Evolutionary conservation across 2,113 vertebrate species (phyloP).

Genomic region (Gnathonemus echidnorhynchus): DNA sequence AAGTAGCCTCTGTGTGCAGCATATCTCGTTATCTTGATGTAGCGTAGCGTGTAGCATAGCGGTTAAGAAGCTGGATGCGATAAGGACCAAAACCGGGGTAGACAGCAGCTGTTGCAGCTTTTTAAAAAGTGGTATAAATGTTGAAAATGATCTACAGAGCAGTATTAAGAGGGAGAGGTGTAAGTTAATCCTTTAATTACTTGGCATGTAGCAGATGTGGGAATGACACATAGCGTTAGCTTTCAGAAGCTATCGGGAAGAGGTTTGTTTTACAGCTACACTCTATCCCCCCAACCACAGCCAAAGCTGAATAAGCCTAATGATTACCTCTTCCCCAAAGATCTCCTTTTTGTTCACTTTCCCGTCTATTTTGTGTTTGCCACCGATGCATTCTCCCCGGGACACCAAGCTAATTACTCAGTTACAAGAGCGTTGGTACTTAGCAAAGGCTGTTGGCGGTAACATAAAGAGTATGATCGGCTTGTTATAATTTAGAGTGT

Average conservation of each 20-base stretch:
- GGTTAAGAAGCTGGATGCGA: not conserved
- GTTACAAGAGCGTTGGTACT: not conserved
- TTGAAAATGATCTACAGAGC: not conserved
- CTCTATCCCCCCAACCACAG: not conserved
- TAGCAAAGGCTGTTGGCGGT: not conserved
- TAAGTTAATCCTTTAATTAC: not conserved
- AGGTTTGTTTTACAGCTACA: not conserved
- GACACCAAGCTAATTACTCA: conserved; percentile 2
- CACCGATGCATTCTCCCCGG: not conserved
- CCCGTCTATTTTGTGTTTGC: not conserved
- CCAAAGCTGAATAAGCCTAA: not conserved
- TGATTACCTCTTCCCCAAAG: not conserved
- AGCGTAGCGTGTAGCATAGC: not conserved
- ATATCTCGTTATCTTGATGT: not conserved
- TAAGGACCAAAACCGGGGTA: not conserved
- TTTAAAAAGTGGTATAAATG: not conserved
- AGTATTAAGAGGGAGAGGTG: not conserved
- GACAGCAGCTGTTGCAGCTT: not conserved
- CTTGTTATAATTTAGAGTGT: not conserved
- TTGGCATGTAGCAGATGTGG: not conserved
- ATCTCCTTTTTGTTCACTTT: conserved; percentile 1
- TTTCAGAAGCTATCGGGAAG: not conserved
- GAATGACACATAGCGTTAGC: not conserved
- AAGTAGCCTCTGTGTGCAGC: not conserved
- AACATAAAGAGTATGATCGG: not conserved